Evolutionary conservation across 1,140 invertebrate genomes (phyloP).

Genomic region (Bombus consobrinus): DNA sequence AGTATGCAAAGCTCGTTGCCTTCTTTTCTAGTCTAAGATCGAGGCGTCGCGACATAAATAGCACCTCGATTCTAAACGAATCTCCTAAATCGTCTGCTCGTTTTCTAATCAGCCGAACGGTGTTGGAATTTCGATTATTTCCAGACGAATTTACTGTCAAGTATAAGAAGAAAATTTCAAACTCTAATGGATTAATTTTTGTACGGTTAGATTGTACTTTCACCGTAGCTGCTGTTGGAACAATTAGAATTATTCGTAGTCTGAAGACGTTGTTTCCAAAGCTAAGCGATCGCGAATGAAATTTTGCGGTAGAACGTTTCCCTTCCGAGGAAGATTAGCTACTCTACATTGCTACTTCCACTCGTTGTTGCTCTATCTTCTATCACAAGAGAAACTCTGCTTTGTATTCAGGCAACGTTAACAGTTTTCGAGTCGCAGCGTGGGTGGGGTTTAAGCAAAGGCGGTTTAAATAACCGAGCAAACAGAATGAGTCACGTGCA

Average conservation of each 20-base stretch:
- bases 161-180: neutral
- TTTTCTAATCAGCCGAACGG: conserved; percentile 4
- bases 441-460: neutral
- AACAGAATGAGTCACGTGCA: conserved; percentile 22
- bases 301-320: neutral
- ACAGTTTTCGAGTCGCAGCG: conserved; percentile 13
- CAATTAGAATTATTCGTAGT: neutral
- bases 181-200: neutral
- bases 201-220: neutral
- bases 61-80: neutral
- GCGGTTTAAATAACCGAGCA: conserved; percentile 17
- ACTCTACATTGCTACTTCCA: no score
- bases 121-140: neutral
- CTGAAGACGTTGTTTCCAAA: neutral
- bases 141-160: neutral
- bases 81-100: conserved; percentile 5
- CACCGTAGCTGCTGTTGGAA: neutral
- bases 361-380: neutral
- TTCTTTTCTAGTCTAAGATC: neutral
- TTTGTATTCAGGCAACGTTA: conserved; percentile 12
- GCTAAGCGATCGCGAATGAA: neutral
- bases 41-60: neutral
- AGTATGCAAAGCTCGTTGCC: conserved; percentile 7
- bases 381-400: conserved; percentile 1
- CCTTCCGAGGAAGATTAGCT: neutral